phyloP scores from a whole-genome alignment of 1,140 invertebrate genomes.

The Cataglyphis hispanica region DNA sequence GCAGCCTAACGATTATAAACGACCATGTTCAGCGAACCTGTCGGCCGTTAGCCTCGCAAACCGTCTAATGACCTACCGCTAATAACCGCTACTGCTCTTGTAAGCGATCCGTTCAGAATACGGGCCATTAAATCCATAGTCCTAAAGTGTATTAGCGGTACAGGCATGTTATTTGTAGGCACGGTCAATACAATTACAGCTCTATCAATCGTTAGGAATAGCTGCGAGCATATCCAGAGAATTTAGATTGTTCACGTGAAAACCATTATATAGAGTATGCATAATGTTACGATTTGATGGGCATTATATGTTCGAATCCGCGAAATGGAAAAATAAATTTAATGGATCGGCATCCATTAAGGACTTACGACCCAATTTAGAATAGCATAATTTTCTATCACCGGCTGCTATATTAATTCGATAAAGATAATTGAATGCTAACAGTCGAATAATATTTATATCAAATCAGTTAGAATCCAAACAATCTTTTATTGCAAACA shows the following conservation, averaged over 20 bases:
- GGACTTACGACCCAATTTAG: not conserved
- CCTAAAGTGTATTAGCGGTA: slow-evolving; percentile 74
- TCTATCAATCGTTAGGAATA: slow-evolving; percentile 59
- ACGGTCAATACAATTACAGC: slow-evolving; percentile 52
- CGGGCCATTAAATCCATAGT: slow-evolving; percentile 73
- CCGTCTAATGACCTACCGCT: slow-evolving; percentile 75
- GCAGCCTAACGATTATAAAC: slow-evolving; percentile 74
- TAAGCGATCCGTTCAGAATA: slow-evolving; percentile 75
- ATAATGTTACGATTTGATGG: slow-evolving; percentile 11
- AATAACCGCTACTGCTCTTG: slow-evolving; percentile 76
- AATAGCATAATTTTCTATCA: not conserved
- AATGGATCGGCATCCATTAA: not conserved
- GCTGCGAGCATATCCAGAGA: slow-evolving; percentile 43
- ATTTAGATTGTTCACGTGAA: slow-evolving; percentile 47
- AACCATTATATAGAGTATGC: slow-evolving; percentile 15
- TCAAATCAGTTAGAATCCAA: not conserved
- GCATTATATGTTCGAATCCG: not conserved
- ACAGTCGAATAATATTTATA: slow-evolving; percentile 18
- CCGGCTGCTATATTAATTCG: not conserved
- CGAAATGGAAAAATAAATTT: not conserved
- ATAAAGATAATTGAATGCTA: slow-evolving; percentile 12
- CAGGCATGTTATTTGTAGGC: slow-evolving; percentile 70
- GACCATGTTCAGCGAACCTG: slow-evolving; percentile 75
- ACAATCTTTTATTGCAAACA: not conserved
- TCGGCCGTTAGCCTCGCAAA: slow-evolving; percentile 74